Base-by-base conservation (phyloP, 2,888 invertebrate genomes). In the Drosophila emarginata region DNA sequence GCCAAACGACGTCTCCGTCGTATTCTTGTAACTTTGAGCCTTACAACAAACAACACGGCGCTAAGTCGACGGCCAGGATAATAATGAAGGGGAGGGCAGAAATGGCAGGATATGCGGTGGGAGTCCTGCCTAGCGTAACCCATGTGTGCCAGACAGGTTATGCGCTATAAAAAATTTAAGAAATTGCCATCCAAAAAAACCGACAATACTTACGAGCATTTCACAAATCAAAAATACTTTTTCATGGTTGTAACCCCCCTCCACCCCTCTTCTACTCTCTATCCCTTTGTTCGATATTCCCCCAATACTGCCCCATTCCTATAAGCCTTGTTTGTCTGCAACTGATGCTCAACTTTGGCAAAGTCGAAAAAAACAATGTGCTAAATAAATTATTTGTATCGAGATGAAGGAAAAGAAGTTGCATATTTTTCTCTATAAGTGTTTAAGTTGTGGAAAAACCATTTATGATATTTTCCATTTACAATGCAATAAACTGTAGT, bases 111-210 rank as follows among this genome's bases (percentile, higher is more conserved):
- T 2, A 12, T 4, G 18, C 6, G 14, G 28, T 15, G 7, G 6
- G 12, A 1, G 14, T 40, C 18, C 12, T 9, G 11, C 32, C 53
- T 7, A 40, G 3, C 53, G 21, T 26, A 64, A 62, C 80, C 80
- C 85, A 80, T 84, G 83, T 85, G 87, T 79, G 88, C 61, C 83
- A 83, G 82, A 87, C 84, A 85, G 84, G 84, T 85, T 85, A 87
- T 87, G 84, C 80, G 80, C 84, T 76, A 87, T 87, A 86, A 87
- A 87, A 84, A 87, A 87, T 86, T 82, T 79, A 85, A 79, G 80
- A 80, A 85, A 81, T 88, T 84, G 81, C 88, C 80, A 78, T 72
- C 87, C 83, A 72, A 85, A 85, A 85, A 86, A 85, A 86, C 2
- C 84, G 88, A 86, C 86, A 85, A 85, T 86, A 81, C 84, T 85